Base-by-base conservation (phyloP, 2,888 invertebrate genomes). In the Drosophila greeni region DNA sequence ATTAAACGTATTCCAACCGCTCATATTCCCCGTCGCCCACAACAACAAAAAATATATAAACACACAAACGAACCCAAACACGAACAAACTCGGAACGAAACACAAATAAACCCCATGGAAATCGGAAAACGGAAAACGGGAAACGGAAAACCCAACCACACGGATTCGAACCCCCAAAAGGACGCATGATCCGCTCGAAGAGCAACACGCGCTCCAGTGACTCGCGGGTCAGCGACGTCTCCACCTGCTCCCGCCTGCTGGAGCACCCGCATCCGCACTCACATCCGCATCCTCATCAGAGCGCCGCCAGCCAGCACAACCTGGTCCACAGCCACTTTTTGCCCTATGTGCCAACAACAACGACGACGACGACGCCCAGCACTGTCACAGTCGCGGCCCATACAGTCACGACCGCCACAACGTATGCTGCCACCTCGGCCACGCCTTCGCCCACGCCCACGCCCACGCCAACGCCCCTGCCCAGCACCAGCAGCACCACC, bases 161-260 rank as follows among this genome's bases (percentile, higher is more conserved):
- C 43, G 42, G 29, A 53, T 40, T 20, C 45, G 26, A 39, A 31
- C 11, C 29, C 29, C 29, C 24, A 69, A 73, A 82, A 88, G 89
- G 89, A 75, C 87, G 88, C 71, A 88, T 88, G 87, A 86, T 86
- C 72, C 87, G 88, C 64, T 88, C 88, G 23, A 88, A 88, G 80
- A 88, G 88, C 76, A 88, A 88, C 70, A 88, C 89, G 40, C 87
- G 87, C 72, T 88, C 88, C 73, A 88, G 87, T 74, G 88, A 88
- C 58, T 88, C 89, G 40, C 87, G 87, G 60, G 87, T 86, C 70
- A 88, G 88, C 70, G 88, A 88, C 75, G 85, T 85, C 24, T 88
- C 88, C 55, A 88, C 86, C 79, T 87, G 87, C 70, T 88, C 88
- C 45, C 85, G 86, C 67, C 76, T 87, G 71, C 86, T 86, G 83